phyloP scores from a whole-genome alignment of 2,113 vertebrate genomes.

The Archocentrus centrarchus region DNA sequence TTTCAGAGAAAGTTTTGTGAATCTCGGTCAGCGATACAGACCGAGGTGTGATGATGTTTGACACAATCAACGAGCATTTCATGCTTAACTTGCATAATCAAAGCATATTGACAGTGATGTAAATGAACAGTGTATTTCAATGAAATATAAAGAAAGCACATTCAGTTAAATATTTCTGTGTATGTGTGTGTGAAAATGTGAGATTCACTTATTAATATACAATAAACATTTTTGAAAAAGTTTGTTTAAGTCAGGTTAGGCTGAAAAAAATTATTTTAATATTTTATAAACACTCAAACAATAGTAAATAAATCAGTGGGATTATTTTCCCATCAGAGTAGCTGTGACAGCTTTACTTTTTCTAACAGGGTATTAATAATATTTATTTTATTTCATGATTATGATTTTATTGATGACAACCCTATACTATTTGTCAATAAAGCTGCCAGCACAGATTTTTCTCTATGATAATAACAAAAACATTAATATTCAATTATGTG shows the following conservation, averaged over 20 bases:
- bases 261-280: no score
- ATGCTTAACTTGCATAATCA: not conserved
- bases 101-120: not conserved
- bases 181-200: no score
- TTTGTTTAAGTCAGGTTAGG: no score
- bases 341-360: not conserved
- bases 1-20: not conserved
- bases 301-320: not conserved
- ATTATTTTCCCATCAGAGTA: conserved; percentile 12
- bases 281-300: not conserved
- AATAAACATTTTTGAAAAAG: no score
- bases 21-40: not conserved
- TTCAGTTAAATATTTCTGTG: not conserved
- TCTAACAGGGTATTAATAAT: not conserved
- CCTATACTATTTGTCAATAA: conserved; percentile 22
- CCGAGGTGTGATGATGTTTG: not conserved
- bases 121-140: not conserved
- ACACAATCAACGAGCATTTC: not conserved
- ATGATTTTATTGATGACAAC: conserved; percentile 19
- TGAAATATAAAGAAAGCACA: not conserved
- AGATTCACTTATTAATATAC: no score
- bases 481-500: conserved; percentile 37
- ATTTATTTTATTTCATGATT: not conserved
- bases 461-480: conserved; percentile 33
- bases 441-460: conserved; percentile 28